Evolutionary conservation across 1,140 invertebrate species (phyloP), one percentile per base, ranked within the genome.

Genomic region (Diorhabda carinulata): DNA sequence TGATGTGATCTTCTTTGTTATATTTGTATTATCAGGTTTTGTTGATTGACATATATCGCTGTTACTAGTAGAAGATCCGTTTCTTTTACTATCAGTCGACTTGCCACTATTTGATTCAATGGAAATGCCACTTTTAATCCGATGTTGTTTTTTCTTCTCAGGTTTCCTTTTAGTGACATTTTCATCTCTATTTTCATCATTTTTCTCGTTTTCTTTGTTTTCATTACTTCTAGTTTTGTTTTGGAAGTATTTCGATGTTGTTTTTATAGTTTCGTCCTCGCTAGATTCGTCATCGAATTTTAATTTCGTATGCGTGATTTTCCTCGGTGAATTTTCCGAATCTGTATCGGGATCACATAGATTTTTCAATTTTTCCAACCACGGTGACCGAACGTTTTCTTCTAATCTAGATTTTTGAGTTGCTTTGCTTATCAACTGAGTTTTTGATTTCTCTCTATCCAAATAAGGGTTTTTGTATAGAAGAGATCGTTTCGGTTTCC

Each of bases 301-400:
- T 43, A 77, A 61, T 66, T 73, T 75, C 9, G 47, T 70, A 9
- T 44, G 61, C 8, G 59, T 45, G 9, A 10, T 45, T 67, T 58
- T 57, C 52, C 44, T 69, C 61, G 43, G n/a, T 44, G 62, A 61
- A 64, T 43, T 61, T 45, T 72, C 45, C 0, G 41, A 57, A 60
- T 70, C 68, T 41, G 66, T 74, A 40, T 76, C 74, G 43, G 76
- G 69, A 71, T 78, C 75, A 73, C 75, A 75, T 3, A 78, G 61
- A 57, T 68, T 66, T 61, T 76, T 73, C 3, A 78, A 63, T 67
- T 65, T 70, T 9, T 72, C 41, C 6, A 70, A 63, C 67, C 61
- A 74, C 61, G 72, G 73, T 8, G 74, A 75, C 43, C 72, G 47
- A n/a, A 66, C 58, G 41, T 57, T 62, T 72, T 64, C 43, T 68